These are phyloP conservation scores for Prinia subflava DNA, from an alignment of 2,113 vertebrate genomes.

Conservation along the genomic window DNA sequence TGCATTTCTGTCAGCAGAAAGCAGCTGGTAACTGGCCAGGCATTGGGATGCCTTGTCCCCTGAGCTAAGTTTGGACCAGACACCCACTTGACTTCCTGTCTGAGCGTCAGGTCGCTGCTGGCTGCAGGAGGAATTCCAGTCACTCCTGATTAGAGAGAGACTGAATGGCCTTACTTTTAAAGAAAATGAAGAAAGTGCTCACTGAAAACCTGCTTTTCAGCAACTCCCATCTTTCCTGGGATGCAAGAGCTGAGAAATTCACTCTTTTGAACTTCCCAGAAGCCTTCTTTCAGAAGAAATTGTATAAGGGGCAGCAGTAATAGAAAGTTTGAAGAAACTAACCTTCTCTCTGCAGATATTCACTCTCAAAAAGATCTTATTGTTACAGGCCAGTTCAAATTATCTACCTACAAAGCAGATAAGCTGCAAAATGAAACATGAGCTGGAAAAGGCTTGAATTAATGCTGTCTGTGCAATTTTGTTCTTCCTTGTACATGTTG, in stretches of 20 bases:
- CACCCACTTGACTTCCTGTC: slow-evolving; percentile 21
- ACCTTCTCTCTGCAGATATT: background rate
- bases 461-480: background rate
- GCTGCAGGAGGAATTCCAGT: slow-evolving; percentile 5
- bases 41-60: slow-evolving; percentile 3
- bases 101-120: background rate
- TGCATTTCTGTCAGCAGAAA: background rate
- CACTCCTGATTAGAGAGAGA: background rate
- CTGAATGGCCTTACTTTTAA: background rate
- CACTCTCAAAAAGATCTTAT: background rate
- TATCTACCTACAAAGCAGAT: background rate
- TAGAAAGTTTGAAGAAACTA: background rate
- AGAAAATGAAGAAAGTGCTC: background rate
- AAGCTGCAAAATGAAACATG: background rate
- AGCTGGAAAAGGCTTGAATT: background rate
- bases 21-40: background rate
- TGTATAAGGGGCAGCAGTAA: background rate
- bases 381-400: background rate
- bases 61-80: slow-evolving; percentile 27
- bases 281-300: background rate
- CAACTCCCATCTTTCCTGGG: background rate
- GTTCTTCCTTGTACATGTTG: background rate
- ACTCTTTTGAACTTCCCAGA: background rate
- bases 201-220: background rate
- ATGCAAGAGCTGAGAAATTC: background rate